These are phyloP conservation scores for Bombus vancouverensis DNA, from an alignment of 1,140 invertebrate genomes.

Conservation along the genomic window DNA sequence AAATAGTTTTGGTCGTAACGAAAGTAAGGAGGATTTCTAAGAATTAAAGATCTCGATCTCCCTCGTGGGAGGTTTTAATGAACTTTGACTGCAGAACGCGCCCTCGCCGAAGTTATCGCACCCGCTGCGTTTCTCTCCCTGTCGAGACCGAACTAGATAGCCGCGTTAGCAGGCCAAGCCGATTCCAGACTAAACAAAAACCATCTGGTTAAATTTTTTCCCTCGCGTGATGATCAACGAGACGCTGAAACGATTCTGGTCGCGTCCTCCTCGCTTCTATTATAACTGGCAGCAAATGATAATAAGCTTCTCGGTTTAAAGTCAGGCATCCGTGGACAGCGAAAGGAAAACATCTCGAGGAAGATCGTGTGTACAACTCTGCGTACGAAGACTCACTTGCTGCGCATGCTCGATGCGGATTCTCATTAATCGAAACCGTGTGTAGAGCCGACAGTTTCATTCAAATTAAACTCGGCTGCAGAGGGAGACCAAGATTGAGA, in stretches of 20 bases:
- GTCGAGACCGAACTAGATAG: conserved; percentile 15
- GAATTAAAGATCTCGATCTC: conserved; percentile 6
- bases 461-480: background rate
- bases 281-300: conserved; percentile 42
- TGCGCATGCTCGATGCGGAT: background rate
- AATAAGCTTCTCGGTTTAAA: conserved; percentile 48
- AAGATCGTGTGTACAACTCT: background rate
- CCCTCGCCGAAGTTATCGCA: conserved; percentile 36
- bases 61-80: conserved; percentile 7
- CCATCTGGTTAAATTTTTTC: conserved; percentile 67
- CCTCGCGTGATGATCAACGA: conserved; percentile 52
- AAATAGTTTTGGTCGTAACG: background rate
- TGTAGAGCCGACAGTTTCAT: background rate
- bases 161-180: conserved; percentile 35
- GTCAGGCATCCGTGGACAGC: conserved; percentile 15
- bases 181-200: conserved; percentile 71
- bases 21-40: background rate
- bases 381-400: background rate
- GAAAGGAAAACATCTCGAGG: conserved; percentile 37
- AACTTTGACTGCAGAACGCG: conserved; percentile 28
- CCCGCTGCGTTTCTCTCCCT: background rate
- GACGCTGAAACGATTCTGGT: background rate
- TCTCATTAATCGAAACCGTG: background rate
- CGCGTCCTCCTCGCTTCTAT: conserved; percentile 29
- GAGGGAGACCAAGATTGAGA: background rate